A percentile compares a stretch with the other conserved stretches of the same genome.
phyloP scores from a whole-genome alignment of 2,113 vertebrate species.

The Upupa epops region DNA sequence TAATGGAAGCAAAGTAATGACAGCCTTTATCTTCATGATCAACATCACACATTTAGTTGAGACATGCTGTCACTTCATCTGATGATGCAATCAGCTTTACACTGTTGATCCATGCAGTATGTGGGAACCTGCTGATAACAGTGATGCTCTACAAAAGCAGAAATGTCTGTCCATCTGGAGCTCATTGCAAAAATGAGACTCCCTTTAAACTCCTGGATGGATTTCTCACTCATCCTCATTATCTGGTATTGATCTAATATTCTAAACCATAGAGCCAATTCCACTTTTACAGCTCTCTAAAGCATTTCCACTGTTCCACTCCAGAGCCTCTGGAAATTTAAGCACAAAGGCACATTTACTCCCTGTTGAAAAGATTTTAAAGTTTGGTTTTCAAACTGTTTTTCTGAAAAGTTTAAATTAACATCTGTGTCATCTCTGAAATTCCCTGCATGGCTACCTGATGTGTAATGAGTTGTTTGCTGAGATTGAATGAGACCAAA shows the following conservation, averaged over 20 bases:
- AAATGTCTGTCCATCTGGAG: constrained; percentile 62
- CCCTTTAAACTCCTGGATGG: constrained; percentile 48
- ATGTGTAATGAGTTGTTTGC: neutral
- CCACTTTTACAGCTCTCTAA: neutral
- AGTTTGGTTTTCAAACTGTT: neutral
- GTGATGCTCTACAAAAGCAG: constrained; percentile 32
- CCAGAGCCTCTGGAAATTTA: neutral
- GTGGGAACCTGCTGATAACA: constrained; percentile 40
- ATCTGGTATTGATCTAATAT: constrained; percentile 45
- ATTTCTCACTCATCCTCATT: constrained; percentile 62
- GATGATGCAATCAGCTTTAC: constrained; percentile 21
- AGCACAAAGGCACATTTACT: neutral
- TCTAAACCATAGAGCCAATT: constrained; percentile 8
- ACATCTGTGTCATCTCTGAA: neutral
- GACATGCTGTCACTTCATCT: constrained; percentile 21
- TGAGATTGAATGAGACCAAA: neutral
- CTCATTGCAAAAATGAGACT: constrained; percentile 35
- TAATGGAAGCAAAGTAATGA: constrained; percentile 7
- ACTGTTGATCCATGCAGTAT: neutral
- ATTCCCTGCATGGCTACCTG: neutral
- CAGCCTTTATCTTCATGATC: neutral
- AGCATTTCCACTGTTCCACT: neutral
- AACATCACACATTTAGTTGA: neutral
- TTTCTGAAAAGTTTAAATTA: neutral
- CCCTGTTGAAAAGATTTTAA: neutral